A percentile compares a stretch with the other conserved stretches of the same genome.
Conservation (phyloP, 2,888 invertebrate species). For the Erannis defoliaria region DNA sequence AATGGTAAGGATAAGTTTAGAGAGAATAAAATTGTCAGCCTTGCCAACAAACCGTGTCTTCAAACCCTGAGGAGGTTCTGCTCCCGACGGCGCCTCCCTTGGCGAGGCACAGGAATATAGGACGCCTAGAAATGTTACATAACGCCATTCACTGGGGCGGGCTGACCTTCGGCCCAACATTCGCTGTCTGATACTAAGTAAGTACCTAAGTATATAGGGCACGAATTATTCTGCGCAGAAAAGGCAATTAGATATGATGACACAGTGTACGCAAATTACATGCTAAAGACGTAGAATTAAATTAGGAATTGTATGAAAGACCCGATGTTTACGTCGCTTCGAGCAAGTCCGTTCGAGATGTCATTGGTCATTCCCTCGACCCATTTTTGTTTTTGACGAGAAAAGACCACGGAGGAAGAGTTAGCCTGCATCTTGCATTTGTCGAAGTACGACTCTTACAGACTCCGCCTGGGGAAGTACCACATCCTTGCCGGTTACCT, state of each 20-base stretch:
- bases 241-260: conserved; percentile 8
- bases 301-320: background rate
- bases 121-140: conserved; percentile 57
- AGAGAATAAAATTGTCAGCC: conserved; percentile 60
- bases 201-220: conserved; percentile 19
- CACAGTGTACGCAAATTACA: background rate
- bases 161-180: conserved; percentile 33
- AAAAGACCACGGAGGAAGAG: no score
- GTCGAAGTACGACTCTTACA: no score
- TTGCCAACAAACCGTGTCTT: conserved; percentile 79
- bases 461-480: no score
- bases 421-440: no score
- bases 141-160: conserved; percentile 57
- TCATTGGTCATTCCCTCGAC: background rate
- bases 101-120: conserved; percentile 66
- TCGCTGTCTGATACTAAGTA: background rate
- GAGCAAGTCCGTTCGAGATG: background rate
- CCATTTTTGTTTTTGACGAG: no score
- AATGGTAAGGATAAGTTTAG: conserved; percentile 39
- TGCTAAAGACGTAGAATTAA: background rate
- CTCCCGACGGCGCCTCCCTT: conserved; percentile 64
- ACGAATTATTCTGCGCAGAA: conserved; percentile 32
- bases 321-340: background rate
- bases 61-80: conserved; percentile 78
- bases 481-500: no score